phyloP scores from a whole-genome alignment of 2,113 vertebrate genomes.

The Ptyas mucosa region DNA sequence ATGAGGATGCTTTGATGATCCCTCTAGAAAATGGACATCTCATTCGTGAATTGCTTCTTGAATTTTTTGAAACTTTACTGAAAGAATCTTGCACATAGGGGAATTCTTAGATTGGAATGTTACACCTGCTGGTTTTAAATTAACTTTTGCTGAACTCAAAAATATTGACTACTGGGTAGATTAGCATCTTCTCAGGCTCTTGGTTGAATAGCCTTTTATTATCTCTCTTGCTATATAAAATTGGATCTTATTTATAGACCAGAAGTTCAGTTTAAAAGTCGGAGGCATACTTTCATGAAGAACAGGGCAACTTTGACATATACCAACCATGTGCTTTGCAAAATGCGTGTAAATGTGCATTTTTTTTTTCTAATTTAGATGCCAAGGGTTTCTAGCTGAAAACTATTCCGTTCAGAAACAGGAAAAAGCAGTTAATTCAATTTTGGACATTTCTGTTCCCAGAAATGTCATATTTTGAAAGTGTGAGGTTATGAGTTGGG shows the following conservation, averaged over 20 bases:
- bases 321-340: conserved; percentile 22
- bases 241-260: conserved; percentile 11
- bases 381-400: conserved; percentile 44
- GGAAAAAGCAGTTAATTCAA: conserved; percentile 49
- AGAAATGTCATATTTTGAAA: conserved; percentile 33
- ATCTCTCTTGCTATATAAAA: conserved; percentile 23
- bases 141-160: background rate
- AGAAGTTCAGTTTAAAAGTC: conserved; percentile 31
- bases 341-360: conserved; percentile 17
- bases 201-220: background rate
- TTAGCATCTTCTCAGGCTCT: background rate
- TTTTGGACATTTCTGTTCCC: conserved; percentile 40
- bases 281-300: background rate
- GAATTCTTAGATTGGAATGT: background rate
- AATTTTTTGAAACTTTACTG: background rate
- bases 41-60: background rate
- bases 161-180: background rate
- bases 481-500: conserved; percentile 31
- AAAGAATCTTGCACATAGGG: background rate
- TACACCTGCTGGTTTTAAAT: background rate
- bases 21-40: background rate
- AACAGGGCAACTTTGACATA: conserved; percentile 19
- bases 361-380: conserved; percentile 3
- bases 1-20: background rate
- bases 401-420: conserved; percentile 36